Evolutionary conservation across 2,888 invertebrate species (phyloP), one percentile per base, ranked within the genome.

Genomic region (Ichneumon xanthorius): DNA sequence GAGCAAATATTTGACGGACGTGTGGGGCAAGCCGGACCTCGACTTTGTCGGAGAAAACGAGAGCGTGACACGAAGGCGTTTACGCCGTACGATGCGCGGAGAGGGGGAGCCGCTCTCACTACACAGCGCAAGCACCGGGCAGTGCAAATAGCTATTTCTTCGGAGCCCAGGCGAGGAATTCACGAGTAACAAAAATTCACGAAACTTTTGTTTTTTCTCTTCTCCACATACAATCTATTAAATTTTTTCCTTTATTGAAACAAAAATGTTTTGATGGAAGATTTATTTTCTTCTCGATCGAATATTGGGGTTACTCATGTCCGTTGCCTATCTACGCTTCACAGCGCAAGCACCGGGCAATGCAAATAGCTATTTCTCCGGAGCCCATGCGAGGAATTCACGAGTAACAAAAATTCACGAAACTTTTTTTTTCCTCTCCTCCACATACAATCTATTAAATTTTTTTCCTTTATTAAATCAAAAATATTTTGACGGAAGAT

Each of bases 31-130:
- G 19, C 50, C 63, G 26, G 48, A 72, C n/a, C 75, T 75, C 71
- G 82, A 85, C 82, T 82, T 86, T 86, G 82, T 80, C 85, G 80
- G 85, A 79, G 77, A 80, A 82, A 86, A 86, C 73, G 82, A 86
- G 85, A 86, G 80, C 85, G 85, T 80, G 72, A 73, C 82, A 72
- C 37, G 80, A 76, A 48, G n/a, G 22, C 67, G 75, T 48, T 78
- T 63, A 53, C 48, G 53, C 40, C 53, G 26, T 40, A 55, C 63
- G 30, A 16, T 33, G 2, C 45, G 45, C 4, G 14, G 45, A 45
- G 45, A 40, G 45, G 45, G 45, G 45, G 4, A 16, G 14, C 4
- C 63, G 33, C 76, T 63, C 63, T 33, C 30, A 7, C 63, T 73
- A 19, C 40, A 19, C 71, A 6, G 33, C 9, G 5, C 26, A 30